phyloP scores from a whole-genome alignment of 2,113 vertebrate genomes.

The Pavo muticus region DNA sequence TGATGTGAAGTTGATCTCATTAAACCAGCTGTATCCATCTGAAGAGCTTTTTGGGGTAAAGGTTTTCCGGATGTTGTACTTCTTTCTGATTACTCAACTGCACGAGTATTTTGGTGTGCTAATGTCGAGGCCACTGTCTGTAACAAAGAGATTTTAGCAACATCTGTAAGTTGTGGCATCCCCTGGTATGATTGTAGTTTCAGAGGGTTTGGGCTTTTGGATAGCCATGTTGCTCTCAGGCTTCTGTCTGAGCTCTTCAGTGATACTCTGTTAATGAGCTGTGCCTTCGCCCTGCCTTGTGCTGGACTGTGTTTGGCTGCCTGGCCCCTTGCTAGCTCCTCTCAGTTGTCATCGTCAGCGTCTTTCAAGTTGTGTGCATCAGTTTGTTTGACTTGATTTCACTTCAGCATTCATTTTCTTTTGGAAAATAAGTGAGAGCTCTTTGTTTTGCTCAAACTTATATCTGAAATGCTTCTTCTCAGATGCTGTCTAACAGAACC shows the following conservation, averaged over 20 bases:
- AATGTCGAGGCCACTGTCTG: background rate
- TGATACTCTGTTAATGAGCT: background rate
- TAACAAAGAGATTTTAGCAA: background rate
- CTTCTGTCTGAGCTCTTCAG: background rate
- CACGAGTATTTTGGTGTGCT: background rate
- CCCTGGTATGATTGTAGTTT: background rate
- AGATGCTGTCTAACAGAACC: background rate
- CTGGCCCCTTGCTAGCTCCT: background rate
- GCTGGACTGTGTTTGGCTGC: background rate
- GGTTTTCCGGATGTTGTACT: background rate
- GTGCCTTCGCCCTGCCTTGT: too few relatives aligned
- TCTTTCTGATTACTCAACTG: background rate
- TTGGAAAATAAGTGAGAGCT: background rate
- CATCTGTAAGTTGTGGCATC: background rate
- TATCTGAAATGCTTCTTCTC: background rate
- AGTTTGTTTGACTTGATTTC: background rate
- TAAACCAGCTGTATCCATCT: background rate
- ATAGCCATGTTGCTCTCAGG: background rate
- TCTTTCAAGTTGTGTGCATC: background rate
- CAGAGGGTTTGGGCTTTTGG: accelerated
- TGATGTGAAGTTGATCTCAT: background rate
- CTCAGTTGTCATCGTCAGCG: background rate
- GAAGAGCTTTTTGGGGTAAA: background rate
- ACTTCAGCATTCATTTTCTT: background rate
- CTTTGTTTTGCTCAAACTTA: background rate